Conservation (phyloP, 2,797 vertebrate genomes). For the Babyrousa celebensis region DNA sequence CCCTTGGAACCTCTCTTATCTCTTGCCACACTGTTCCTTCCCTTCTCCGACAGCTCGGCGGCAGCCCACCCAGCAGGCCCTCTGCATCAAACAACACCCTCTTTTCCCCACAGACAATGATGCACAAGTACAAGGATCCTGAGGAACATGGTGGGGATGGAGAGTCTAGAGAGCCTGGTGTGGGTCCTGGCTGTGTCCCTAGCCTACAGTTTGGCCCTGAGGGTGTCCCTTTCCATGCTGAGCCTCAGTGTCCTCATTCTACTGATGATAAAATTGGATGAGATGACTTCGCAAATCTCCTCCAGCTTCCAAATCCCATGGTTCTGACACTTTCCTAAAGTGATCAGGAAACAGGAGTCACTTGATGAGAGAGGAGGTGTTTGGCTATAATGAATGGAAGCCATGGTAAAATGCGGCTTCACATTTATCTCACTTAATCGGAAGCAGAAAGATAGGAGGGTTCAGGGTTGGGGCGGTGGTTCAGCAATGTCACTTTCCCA, state of each 20-base stretch:
- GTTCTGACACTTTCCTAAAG: background rate
- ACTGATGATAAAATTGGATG: background rate
- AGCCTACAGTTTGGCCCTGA: background rate
- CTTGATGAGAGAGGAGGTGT: background rate
- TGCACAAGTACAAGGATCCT: background rate
- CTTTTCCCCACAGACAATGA: background rate
- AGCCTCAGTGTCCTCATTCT: background rate
- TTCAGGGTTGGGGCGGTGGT: too few relatives aligned
- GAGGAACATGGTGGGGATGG: fast-evolving
- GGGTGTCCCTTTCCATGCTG: background rate
- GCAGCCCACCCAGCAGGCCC: background rate
- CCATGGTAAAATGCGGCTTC: background rate
- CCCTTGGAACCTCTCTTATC: background rate
- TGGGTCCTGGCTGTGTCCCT: background rate
- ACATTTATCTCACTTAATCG: background rate
- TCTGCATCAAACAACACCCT: background rate
- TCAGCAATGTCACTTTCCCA: background rate
- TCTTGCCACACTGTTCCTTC: background rate
- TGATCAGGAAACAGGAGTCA: background rate
- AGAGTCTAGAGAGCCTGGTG: background rate
- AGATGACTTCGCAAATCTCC: background rate
- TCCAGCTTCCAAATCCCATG: background rate
- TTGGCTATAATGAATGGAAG: background rate
- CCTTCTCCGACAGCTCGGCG: background rate
- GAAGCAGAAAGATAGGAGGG: background rate